Percentiles rank a stretch among this genome's conserved stretches.
Evolutionary conservation across 2,888 invertebrate species (phyloP).

Genomic region (Chalcosyrphus nemorum): DNA sequence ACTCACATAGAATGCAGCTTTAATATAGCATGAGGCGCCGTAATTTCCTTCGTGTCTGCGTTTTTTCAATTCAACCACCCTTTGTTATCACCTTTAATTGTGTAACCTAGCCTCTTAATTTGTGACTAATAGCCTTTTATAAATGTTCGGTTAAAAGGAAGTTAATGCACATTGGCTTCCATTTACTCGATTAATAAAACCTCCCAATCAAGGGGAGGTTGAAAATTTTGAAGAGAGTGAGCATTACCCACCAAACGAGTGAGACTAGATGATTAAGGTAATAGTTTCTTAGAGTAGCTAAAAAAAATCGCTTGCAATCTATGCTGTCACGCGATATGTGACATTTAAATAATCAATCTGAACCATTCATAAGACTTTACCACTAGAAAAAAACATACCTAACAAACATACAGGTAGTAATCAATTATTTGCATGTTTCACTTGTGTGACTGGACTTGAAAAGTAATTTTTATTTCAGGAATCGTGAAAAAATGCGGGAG

Average conservation of each 20-base stretch:
- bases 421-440: not conserved
- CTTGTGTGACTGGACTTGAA: not conserved
- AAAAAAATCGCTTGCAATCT: not conserved
- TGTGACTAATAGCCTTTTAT: constrained; percentile 8
- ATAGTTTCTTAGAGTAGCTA: not conserved
- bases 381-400: no score
- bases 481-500: constrained; percentile 88
- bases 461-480: constrained; percentile 80
- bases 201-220: constrained; percentile 26
- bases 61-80: not conserved
- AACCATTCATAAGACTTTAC: constrained; percentile 16
- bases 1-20: not conserved
- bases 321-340: not conserved
- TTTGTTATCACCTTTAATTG: constrained; percentile 7
- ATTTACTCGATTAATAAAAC: constrained; percentile 14
- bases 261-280: constrained; percentile 24
- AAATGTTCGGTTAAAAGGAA: constrained; percentile 45
- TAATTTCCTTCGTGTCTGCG: constrained; percentile 18
- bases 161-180: constrained; percentile 39
- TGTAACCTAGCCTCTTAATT: not conserved
- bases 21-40: constrained; percentile 23
- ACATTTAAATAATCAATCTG: constrained; percentile 20
- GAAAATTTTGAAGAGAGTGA: not conserved
- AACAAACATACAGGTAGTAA: no score
- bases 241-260: constrained; percentile 5